Base-by-base conservation (phyloP, 2,888 invertebrate genomes). In the Ceramica pisi region DNA sequence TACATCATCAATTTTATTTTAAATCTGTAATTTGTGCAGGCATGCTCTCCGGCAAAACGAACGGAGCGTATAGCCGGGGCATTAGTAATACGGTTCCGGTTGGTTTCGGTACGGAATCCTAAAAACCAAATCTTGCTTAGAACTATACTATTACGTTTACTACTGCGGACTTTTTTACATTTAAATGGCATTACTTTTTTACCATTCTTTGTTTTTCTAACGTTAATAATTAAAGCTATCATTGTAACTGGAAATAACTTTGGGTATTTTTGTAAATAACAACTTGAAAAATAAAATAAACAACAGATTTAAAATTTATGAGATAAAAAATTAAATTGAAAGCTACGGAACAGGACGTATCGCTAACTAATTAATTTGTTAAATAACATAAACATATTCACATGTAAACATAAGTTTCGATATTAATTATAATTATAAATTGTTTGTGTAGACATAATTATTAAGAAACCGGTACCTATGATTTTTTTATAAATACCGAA, bases 391-490 rank as follows among this genome's bases (percentile, higher is more conserved):
- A 79, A 81, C 68, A 71, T 85, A 78, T 77, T 73, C 76, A 75
- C 74, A 75, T 78, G 86, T 88, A 87, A 87, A 86, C 86, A 88
- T 68, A 71, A 67, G 63, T 72, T 80, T 75, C 60, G 56, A 57
- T 56, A 72, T 80, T 84, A 82, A 86, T 84, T 84, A 82, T 79
- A 69, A 74, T 77, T 80, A 81, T 84, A 83, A 82, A 87, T 85
- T 83, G 79, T 80, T 80, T 71, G 67, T 80, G 64, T 81, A 75
- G 78, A 80, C 74, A 68, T 75, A 41, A 57, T 57, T 16, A 78
- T 79, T 78, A 76, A 67, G n/a, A 78, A 87, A 87, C 87, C 85
- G 73, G 87, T 83, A 72, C 35, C 50, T 44, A 80, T 75, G 0
- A 9, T 64, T 83, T 77, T 31, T 85, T 81, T 80, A 67, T 69